These are phyloP conservation scores for Coendou prehensilis DNA, from an alignment of 2,797 vertebrate genomes.

Conservation along the genomic window DNA sequence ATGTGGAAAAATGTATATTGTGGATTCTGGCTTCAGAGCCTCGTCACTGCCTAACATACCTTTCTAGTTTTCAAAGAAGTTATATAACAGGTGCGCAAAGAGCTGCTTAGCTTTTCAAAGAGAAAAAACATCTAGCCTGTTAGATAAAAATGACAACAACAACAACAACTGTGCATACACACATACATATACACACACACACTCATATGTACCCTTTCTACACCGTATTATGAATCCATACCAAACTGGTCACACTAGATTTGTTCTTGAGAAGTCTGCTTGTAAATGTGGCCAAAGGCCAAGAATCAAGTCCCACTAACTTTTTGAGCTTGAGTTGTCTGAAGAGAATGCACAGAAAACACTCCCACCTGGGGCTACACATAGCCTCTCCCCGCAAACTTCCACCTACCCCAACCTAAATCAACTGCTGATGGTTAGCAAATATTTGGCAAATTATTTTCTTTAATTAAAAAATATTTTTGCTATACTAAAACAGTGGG, in stretches of 20 bases:
- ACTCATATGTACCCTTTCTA: not conserved
- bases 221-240: not conserved
- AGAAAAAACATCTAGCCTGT: not conserved
- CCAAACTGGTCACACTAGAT: not conserved
- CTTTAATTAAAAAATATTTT: not conserved
- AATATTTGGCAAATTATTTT: not conserved
- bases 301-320: not conserved
- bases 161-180: not conserved
- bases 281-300: not conserved
- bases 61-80: constrained; percentile 35
- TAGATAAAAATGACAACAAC: not conserved
- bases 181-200: not conserved
- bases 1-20: constrained; percentile 22
- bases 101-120: not conserved
- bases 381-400: not conserved
- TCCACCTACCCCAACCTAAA: not conserved
- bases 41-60: not conserved
- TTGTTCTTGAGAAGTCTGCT: not conserved
- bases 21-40: constrained; percentile 20
- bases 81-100: not conserved
- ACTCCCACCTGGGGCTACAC: not conserved
- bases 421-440: not conserved
- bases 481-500: not conserved
- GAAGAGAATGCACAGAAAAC: not conserved
- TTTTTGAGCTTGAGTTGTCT: not conserved